phyloP scores from a whole-genome alignment of 2,797 vertebrate species.

The Eremophila alpestris region DNA sequence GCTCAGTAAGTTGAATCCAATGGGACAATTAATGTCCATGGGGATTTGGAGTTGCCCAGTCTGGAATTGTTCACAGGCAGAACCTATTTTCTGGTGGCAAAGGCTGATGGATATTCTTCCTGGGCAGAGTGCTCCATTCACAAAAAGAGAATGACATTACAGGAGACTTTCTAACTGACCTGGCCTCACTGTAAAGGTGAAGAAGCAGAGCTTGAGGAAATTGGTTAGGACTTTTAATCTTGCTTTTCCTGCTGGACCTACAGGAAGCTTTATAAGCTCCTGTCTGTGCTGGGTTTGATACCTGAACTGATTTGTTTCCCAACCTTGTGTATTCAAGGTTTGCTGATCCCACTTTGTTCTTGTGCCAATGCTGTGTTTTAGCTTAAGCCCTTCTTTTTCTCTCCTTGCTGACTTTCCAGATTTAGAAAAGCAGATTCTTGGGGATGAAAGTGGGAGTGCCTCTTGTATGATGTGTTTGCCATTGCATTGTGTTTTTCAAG shows the following conservation, averaged over 20 bases:
- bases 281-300: not conserved
- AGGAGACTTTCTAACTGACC: not conserved
- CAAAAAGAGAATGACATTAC: not conserved
- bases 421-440: not conserved
- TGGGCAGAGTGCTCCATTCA: not conserved
- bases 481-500: not conserved
- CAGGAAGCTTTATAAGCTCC: not conserved
- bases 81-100: not conserved
- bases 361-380: not conserved
- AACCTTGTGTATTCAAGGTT: not conserved
- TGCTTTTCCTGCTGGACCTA: not conserved
- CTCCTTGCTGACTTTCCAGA: not conserved
- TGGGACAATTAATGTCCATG: not conserved
- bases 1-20: constrained; percentile 83
- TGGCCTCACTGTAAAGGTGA: not conserved
- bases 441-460: not conserved
- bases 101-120: not conserved
- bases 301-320: not conserved
- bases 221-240: not conserved
- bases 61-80: not conserved
- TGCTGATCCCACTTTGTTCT: not conserved
- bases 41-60: not conserved
- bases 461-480: not conserved
- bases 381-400: not conserved
- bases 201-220: not conserved